These are phyloP conservation scores for Lethenteron camtschaticum DNA, from an alignment of 2,113 vertebrate species.

Conservation along the genomic window DNA sequence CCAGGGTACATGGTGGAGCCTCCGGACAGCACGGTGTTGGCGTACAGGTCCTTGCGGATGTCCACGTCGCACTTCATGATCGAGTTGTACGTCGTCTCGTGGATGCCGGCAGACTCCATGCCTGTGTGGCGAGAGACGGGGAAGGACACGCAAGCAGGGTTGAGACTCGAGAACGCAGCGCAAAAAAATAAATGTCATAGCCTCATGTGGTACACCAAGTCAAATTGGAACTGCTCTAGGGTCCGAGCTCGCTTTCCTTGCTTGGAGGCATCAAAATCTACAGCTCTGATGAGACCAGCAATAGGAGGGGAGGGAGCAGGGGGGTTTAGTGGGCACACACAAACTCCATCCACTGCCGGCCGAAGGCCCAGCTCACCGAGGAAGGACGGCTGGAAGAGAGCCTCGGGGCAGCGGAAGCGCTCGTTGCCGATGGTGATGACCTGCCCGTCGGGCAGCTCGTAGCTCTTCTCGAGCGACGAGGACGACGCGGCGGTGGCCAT, in stretches of 20 bases:
- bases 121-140: constrained; percentile 12
- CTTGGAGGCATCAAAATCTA: too few relatives aligned
- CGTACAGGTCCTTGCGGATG: constrained; percentile 42
- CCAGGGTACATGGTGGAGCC: constrained; percentile 49
- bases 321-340: neutral
- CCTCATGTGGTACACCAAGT: too few relatives aligned
- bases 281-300: neutral
- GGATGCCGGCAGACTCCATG: constrained; percentile 40
- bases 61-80: constrained; percentile 52
- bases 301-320: neutral
- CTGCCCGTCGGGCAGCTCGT: constrained; percentile 33
- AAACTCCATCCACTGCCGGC: neutral
- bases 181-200: too few relatives aligned
- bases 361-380: constrained; percentile 19
- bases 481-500: constrained; percentile 35
- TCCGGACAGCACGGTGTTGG: constrained; percentile 37
- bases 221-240: too few relatives aligned
- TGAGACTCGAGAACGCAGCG: too few relatives aligned
- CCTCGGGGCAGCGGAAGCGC: constrained; percentile 37
- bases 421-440: constrained; percentile 44
- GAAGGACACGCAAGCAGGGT: neutral
- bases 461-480: constrained; percentile 42
- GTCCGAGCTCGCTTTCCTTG: too few relatives aligned
- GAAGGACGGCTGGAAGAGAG: constrained; percentile 44
- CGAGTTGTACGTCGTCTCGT: constrained; percentile 44